Evolutionary conservation across 2,113 vertebrate genomes (phyloP).

Genomic region (Tragelaphus scriptus): DNA sequence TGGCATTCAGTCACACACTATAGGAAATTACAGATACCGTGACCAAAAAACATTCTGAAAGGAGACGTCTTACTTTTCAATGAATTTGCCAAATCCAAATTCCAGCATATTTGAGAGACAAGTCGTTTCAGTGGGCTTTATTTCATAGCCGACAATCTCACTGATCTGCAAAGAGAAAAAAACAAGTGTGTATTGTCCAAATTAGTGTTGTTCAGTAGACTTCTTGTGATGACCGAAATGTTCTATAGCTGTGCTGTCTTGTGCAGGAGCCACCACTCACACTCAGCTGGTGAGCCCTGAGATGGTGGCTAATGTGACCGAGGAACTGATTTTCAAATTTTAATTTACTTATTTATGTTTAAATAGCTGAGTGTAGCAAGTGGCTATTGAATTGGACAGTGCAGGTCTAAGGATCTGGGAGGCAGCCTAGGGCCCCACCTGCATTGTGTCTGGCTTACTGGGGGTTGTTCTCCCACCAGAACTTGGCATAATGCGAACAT

Average conservation of each 20-base stretch:
- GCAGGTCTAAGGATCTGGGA: neutral
- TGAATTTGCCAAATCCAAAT: slow-evolving; percentile 82
- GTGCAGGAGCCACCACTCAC: too few species aligned
- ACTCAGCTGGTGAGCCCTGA: neutral
- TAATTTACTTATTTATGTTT: neutral
- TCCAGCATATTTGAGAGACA: slow-evolving; percentile 88
- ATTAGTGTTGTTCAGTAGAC: neutral
- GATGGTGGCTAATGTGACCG: neutral
- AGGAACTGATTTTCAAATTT: neutral
- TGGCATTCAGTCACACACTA: neutral
- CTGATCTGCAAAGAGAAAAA: slow-evolving; percentile 84
- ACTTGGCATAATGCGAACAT: neutral
- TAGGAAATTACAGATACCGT: neutral
- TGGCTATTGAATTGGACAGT: neutral
- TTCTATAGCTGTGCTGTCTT: neutral
- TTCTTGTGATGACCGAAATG: neutral
- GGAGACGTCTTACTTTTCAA: slow-evolving; percentile 83
- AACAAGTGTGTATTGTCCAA: neutral
- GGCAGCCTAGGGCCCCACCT: neutral
- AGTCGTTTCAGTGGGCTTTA: slow-evolving; percentile 81
- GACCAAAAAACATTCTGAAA: neutral
- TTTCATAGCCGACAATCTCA: slow-evolving; percentile 81
- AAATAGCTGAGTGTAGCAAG: neutral
- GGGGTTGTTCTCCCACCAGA: neutral
- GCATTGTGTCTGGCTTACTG: neutral